Percentiles rank a stretch among this genome's conserved stretches.
Conservation (phyloP, 2,888 invertebrate genomes). For the Pheosia gnoma region DNA sequence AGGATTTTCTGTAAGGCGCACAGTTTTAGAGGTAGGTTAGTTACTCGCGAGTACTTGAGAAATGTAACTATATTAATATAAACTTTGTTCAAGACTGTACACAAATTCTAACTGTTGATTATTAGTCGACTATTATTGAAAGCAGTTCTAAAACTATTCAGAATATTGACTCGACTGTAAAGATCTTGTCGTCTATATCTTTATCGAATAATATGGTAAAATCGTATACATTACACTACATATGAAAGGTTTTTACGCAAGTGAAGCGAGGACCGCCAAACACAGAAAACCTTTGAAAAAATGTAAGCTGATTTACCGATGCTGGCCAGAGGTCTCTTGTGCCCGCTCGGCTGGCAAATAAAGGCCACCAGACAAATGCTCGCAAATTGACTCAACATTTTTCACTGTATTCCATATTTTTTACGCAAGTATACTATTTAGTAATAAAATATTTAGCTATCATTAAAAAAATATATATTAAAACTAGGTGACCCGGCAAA, state of each 20-base stretch:
- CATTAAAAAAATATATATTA: too few species aligned
- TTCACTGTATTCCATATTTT: slow-evolving; percentile 76
- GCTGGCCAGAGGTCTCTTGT: slow-evolving; percentile 68
- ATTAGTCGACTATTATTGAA: slow-evolving; percentile 17
- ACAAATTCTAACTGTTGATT: slow-evolving; percentile 12
- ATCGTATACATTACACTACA: slow-evolving; percentile 58
- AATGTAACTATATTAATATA: background rate
- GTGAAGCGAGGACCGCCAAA: slow-evolving; percentile 75
- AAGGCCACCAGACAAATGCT: slow-evolving; percentile 82
- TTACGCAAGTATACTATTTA: slow-evolving; percentile 48
- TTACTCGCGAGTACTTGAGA: too few species aligned
- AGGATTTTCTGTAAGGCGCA: too few species aligned
- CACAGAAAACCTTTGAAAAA: slow-evolving; percentile 81
- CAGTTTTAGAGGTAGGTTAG: too few species aligned
- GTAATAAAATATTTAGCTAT: background rate
- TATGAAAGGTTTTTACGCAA: slow-evolving; percentile 71
- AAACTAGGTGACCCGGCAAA: too few species aligned
- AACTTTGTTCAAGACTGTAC: slow-evolving; percentile 10
- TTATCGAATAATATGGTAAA: slow-evolving; percentile 40
- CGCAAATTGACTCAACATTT: slow-evolving; percentile 81
- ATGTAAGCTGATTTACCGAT: slow-evolving; percentile 82
- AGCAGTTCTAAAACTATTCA: slow-evolving; percentile 20
- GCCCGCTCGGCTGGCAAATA: slow-evolving; percentile 78
- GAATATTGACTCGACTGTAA: slow-evolving; percentile 27
- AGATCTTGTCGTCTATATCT: slow-evolving; percentile 20